Evolutionary conservation across 1,140 invertebrate species (phyloP).

Genomic region (Neodiprion pinetum): DNA sequence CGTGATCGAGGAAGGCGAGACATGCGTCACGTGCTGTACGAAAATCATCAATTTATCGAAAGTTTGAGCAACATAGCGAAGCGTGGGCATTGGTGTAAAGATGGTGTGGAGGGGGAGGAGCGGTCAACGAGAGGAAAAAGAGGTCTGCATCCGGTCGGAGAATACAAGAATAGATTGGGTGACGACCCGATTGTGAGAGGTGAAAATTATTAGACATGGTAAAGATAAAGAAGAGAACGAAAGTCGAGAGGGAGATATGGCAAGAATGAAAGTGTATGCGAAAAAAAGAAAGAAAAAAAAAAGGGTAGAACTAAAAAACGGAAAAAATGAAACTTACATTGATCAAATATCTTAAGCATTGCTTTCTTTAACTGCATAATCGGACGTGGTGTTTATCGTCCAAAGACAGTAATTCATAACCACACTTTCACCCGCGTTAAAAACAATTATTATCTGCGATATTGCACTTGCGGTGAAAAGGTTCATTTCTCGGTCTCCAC

Average conservation of each 20-base stretch:
- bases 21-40: not conserved
- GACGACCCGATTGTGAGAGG: not conserved
- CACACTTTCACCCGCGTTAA: not conserved
- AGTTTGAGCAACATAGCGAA: not conserved
- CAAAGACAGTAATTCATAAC: slow-evolving; percentile 5
- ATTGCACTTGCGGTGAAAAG: not conserved
- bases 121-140: too few species aligned
- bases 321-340: slow-evolving; percentile 43
- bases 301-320: not conserved
- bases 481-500: not conserved
- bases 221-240: not conserved
- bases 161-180: too few species aligned
- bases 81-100: not conserved
- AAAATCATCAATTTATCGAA: not conserved
- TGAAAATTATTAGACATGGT: not conserved
- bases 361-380: slow-evolving; percentile 58
- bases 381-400: slow-evolving; percentile 32
- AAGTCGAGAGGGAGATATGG: not conserved
- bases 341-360: slow-evolving; percentile 56
- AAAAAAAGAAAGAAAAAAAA: not conserved
- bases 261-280: not conserved
- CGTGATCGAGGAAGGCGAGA: not conserved
- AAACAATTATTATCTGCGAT: not conserved
- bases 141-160: too few species aligned
- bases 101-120: too few species aligned